Evolutionary conservation across 2,797 vertebrate genomes (phyloP).

Genomic region (Spinibarbus caldwelli): DNA sequence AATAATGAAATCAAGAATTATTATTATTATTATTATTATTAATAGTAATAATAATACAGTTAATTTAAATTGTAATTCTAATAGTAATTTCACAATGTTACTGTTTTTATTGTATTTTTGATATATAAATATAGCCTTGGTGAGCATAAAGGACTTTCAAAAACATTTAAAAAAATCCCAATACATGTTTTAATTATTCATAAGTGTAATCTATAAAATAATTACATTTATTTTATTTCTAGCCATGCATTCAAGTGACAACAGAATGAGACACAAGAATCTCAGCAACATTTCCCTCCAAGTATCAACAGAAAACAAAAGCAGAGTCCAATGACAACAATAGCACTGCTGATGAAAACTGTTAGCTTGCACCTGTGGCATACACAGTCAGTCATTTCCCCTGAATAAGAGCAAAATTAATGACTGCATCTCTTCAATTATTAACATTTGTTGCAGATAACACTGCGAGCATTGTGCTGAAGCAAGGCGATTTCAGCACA

Average conservation of each 20-base stretch:
- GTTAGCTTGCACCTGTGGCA: slow-evolving; percentile 9
- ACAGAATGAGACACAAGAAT: not conserved
- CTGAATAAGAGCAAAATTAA: not conserved
- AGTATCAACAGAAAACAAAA: slow-evolving; percentile 35
- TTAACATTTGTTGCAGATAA: slow-evolving; percentile 78
- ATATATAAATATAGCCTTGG: not conserved
- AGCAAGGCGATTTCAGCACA: slow-evolving; percentile 84
- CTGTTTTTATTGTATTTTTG: not conserved
- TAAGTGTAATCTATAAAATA: not conserved
- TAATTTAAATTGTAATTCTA: not conserved
- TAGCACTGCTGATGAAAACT: slow-evolving; percentile 17
- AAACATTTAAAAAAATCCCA: not conserved
- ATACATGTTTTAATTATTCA: not conserved
- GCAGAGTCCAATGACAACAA: not conserved
- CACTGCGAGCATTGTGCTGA: slow-evolving; percentile 85
- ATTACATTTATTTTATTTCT: not conserved
- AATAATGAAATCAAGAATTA: too few species aligned
- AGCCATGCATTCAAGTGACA: not conserved
- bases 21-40: too few species aligned
- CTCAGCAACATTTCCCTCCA: slow-evolving; percentile 15
- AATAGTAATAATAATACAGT: too few species aligned
- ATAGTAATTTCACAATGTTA: not conserved
- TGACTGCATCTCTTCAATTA: slow-evolving; percentile 9
- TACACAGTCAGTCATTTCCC: not conserved
- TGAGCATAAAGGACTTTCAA: not conserved